Evolutionary conservation across 2,113 vertebrate species (phyloP), one percentile per base, ranked within the genome.

Genomic region (Platycercus adscitus): DNA sequence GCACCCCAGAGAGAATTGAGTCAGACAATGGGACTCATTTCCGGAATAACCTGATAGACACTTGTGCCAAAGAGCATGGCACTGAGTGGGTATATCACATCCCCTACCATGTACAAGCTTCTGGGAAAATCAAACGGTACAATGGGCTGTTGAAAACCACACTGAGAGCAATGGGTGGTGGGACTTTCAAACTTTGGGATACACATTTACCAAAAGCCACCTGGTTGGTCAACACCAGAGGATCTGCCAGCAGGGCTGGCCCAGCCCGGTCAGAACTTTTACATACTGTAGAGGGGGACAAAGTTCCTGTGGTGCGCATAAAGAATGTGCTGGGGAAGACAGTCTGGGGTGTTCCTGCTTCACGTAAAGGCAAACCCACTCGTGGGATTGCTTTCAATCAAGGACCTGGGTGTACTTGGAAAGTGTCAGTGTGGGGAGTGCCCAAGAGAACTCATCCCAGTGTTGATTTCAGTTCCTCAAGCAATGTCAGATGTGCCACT

Each of bases 391-490:
- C 21, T 58, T 58, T 35, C 1, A 4, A 35, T 58, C 21, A 58
- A 23, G 56, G 21, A 58, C 21, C 21, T 35, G 21, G 56, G 33
- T 35, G 13, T 58, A 21, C 56, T 58, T 58, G 56, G 56, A 58
- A 23, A 58, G 33, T 58, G 47, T 44, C 35, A 61, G 33, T 10
- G 13, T 49, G 56, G 49, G 0, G 1, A 46, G 24, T 53, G 31
- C 60, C 49, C 8, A 8, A 86, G 35, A 80, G 39, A 91, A 88
- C 21, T 49, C 39, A 21, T 7, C 10, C 28, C 55, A 43, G 8
- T 53, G 47, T 11, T 37, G 28, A 75, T 81, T 88, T 91, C 90
- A 86, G 46, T 91, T 96, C 91, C 89, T 81, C 83, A 92, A 69
- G 84, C n/a, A 75, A 76, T 61, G 44, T 49, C 61, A 89, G 52